These are phyloP conservation scores for Tapera naevia DNA, from an alignment of 2,797 vertebrate species.

Conservation along the genomic window DNA sequence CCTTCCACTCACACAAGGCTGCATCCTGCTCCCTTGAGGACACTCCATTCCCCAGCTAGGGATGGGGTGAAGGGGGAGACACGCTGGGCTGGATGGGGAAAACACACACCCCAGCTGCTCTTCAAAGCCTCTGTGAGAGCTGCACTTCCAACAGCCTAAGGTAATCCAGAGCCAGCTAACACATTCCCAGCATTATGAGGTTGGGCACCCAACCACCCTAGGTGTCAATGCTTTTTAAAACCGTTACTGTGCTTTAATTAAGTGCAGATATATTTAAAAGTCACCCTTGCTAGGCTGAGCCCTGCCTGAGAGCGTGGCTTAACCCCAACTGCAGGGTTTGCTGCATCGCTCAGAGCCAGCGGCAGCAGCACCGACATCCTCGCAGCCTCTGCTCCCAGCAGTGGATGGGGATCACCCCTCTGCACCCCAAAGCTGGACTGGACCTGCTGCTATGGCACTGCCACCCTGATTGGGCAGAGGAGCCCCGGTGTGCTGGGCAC, in stretches of 20 bases:
- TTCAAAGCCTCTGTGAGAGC: not conserved
- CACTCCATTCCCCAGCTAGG: not conserved
- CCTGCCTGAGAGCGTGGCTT: accelerated
- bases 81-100: not conserved
- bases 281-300: not conserved
- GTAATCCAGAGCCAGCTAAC: not conserved
- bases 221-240: not conserved
- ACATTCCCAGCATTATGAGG: accelerated
- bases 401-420: accelerated
- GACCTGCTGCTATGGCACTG: accelerated
- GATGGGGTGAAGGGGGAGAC: too few species aligned
- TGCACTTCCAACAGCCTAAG: not conserved
- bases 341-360: accelerated
- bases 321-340: accelerated
- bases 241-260: not conserved
- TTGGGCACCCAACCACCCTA: too few species aligned
- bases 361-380: accelerated
- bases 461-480: accelerated
- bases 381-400: accelerated
- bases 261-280: not conserved
- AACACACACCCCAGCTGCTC: not conserved
- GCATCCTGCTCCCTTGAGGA: accelerated
- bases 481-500: accelerated
- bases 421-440: accelerated
- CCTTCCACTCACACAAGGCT: not conserved